Evolutionary conservation across 2,888 invertebrate genomes (phyloP), one percentile per base, ranked within the genome.

Genomic region (Melinopterus prodromus): DNA sequence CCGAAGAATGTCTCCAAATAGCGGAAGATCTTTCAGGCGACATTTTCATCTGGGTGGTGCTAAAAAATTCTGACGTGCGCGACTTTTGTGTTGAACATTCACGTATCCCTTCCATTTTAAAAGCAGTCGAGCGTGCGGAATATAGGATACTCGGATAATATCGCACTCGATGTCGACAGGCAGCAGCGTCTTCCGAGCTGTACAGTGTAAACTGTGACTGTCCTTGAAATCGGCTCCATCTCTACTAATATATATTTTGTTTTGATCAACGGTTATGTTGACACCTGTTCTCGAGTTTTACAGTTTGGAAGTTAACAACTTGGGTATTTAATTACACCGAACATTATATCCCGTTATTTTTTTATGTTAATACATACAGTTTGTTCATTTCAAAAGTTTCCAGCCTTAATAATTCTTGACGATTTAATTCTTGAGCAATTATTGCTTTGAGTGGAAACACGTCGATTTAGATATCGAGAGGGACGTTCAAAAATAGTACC

Each of bases 51-150:
- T 77, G 69, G 69, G 3, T 38, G 69, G 69, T 9, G 76, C 9
- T 37, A 76, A 77, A 77, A 77, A 77, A 6, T 36, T 36, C 53
- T 53, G 74, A 74, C 53, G 53, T 53, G 53, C 74, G 74, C 16
- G 26, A 26, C 77, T 26, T 53, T 77, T 77, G 69, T 77, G 26
- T 7, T 26, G 16, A 74, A 74, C 74, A 14, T 74, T 74, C 74
- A 26, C 36, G 5, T 53, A 7, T 53, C 53, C 7, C 74, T 26
- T 74, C 53, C 53, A 53, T 53, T 53, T 53, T 53, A 12, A n/a
- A 36, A 74, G 77, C 77, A 77, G 77, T 16, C 69, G 77, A 77
- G 77, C 77, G 77, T 77, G 53, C 77, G 53, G 69, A 77, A 69
- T 16, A 69, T 69, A 69, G 69, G 26, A 69, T 16, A 38, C 69